phyloP scores from a whole-genome alignment of 2,888 invertebrate genomes.

The Drosophila multiciliata region DNA sequence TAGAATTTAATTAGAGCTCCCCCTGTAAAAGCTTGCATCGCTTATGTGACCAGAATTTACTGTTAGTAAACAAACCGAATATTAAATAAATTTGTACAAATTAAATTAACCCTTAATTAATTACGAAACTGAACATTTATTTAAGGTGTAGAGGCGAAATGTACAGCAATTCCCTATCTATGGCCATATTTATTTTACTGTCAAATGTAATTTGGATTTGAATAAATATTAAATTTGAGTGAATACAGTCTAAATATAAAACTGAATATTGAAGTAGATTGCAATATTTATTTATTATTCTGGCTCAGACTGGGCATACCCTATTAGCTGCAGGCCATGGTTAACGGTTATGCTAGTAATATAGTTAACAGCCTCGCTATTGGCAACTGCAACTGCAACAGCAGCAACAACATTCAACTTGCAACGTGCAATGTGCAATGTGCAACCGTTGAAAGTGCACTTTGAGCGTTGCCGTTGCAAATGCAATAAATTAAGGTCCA shows the following conservation, averaged over 20 bases:
- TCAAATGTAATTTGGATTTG: background rate
- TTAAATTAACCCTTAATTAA: background rate
- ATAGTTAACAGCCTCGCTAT: background rate
- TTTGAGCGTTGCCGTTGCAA: conserved; percentile 44
- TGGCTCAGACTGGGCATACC: background rate
- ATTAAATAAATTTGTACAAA: background rate
- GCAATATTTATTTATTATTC: background rate
- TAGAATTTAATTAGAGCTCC: background rate
- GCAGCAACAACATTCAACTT: background rate
- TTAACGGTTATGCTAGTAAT: background rate
- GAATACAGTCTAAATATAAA: background rate
- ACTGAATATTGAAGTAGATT: background rate
- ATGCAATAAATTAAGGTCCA: conserved; percentile 67
- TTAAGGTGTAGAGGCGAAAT: background rate
- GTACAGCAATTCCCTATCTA: background rate
- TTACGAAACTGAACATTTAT: background rate
- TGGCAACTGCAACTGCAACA: background rate
- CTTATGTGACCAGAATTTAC: background rate
- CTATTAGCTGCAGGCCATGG: background rate
- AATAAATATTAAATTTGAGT: background rate
- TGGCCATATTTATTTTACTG: background rate
- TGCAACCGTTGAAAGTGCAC: conserved; percentile 9
- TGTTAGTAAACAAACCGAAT: background rate
- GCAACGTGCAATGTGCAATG: background rate
- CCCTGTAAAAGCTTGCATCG: background rate